Conservation (phyloP, 1,140 invertebrate genomes). For the Hesperophylax magnus region DNA sequence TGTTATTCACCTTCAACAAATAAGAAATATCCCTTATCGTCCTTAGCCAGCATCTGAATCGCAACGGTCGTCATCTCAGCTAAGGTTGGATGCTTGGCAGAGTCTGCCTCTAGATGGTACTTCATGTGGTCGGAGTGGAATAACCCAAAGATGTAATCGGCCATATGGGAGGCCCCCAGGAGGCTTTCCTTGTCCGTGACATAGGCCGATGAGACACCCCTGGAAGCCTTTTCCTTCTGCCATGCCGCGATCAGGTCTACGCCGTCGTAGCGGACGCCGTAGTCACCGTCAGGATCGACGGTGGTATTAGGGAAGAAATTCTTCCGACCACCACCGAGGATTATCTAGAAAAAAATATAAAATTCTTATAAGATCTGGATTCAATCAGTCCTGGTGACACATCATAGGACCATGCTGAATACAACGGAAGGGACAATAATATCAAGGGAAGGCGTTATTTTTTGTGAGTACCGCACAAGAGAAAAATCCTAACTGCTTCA, state of each 20-base stretch:
- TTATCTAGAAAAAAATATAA: conserved; percentile 67
- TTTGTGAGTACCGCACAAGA: too few species aligned
- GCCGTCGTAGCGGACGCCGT: conserved; percentile 69
- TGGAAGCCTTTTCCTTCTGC: conserved; percentile 62
- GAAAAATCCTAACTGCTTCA: too few species aligned
- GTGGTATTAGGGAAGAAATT: conserved; percentile 71
- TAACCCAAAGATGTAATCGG: conserved; percentile 74
- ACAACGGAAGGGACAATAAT: too few species aligned
- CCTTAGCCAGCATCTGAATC: conserved; percentile 82
- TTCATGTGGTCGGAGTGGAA: conserved; percentile 72
- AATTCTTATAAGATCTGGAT: too few species aligned
- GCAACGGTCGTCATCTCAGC: conserved; percentile 88
- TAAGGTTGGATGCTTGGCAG: conserved; percentile 78
- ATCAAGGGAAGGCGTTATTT: too few species aligned
- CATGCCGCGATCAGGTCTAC: conserved; percentile 69
- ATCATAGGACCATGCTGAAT: too few species aligned
- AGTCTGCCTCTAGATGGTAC: conserved; percentile 69
- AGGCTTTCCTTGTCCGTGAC: conserved; percentile 47
- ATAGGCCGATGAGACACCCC: conserved; percentile 43
- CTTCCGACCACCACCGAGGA: conserved; percentile 78
- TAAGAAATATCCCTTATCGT: conserved; percentile 87
- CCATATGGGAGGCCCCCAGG: conserved; percentile 58
- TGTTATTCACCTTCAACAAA: conserved; percentile 86
- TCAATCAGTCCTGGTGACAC: too few species aligned
- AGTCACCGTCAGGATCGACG: conserved; percentile 67